phyloP scores from a whole-genome alignment of 1,140 invertebrate genomes.

The Cherax quadricarinatus region DNA sequence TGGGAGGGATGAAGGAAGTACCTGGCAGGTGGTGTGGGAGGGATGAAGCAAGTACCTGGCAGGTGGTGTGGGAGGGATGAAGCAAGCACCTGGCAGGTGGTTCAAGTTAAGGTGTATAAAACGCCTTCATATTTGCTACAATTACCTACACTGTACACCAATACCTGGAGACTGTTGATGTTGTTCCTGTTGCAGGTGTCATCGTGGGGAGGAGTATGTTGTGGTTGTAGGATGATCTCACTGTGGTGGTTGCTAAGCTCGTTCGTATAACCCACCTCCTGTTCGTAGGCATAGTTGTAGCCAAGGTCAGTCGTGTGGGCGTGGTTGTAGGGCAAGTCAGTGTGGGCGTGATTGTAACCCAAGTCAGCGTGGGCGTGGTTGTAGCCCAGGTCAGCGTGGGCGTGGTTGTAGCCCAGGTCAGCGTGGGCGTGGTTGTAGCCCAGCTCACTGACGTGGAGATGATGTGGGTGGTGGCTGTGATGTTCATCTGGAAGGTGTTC shows the following conservation, averaged over 20 bases:
- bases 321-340: background rate
- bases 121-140: too few relatives aligned
- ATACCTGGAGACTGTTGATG: background rate
- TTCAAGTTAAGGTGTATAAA: too few relatives aligned
- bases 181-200: background rate
- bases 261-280: slow-evolving; percentile 7
- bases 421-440: slow-evolving; percentile 17
- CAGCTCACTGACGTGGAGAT: slow-evolving; percentile 1
- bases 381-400: background rate
- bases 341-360: background rate
- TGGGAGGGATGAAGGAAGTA: too few relatives aligned
- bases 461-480: slow-evolving; percentile 14
- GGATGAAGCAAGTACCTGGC: too few relatives aligned
- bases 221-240: background rate
- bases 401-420: slow-evolving; percentile 1
- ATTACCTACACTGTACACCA: too few relatives aligned
- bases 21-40: too few relatives aligned
- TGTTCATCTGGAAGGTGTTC: slow-evolving; percentile 54
- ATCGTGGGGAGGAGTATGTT: background rate
- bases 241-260: background rate
- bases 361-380: background rate
- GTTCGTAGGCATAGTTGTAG: background rate
- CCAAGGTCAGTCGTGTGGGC: background rate
- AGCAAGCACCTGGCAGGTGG: too few relatives aligned
- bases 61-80: too few relatives aligned